These are phyloP conservation scores for Alcis repandata DNA, from an alignment of 2,888 invertebrate genomes.

Conservation along the genomic window DNA sequence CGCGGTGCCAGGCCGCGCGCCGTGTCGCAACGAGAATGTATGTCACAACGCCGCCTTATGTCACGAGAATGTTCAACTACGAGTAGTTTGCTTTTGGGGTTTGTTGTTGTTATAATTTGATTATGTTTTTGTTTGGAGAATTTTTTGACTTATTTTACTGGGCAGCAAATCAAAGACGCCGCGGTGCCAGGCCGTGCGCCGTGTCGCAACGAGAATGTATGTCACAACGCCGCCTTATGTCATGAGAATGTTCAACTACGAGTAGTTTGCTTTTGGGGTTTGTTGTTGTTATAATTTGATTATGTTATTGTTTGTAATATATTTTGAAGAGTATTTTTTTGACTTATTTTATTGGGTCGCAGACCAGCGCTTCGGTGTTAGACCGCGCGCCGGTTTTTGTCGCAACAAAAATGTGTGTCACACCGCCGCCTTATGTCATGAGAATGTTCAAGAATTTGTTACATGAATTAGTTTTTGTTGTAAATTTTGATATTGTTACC, in stretches of 20 bases:
- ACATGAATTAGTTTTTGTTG: too few relatives aligned
- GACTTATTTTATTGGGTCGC: too few relatives aligned
- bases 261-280: constrained; percentile 16
- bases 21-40: constrained; percentile 18
- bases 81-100: constrained; percentile 16
- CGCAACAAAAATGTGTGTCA: constrained; percentile 20
- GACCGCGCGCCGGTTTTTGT: constrained; percentile 18
- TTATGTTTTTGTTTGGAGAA: background rate
- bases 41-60: constrained; percentile 19
- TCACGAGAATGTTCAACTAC: constrained; percentile 17
- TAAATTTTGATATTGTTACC: too few relatives aligned
- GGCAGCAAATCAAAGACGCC: constrained; percentile 1
- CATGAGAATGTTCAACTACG: constrained; percentile 17
- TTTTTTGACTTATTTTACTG: too few relatives aligned
- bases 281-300: constrained; percentile 16
- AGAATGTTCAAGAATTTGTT: constrained; percentile 18
- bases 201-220: constrained; percentile 19
- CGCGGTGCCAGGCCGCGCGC: constrained; percentile 18
- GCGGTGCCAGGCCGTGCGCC: constrained; percentile 18
- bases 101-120: constrained; percentile 17
- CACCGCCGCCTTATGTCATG: constrained; percentile 14
- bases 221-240: constrained; percentile 18
- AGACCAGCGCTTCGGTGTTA: constrained; percentile 12
- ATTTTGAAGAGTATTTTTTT: too few relatives aligned
- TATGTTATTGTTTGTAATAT: background rate